These are phyloP conservation scores for Paratilapia polleni DNA, from an alignment of 2,113 vertebrate species.

Conservation along the genomic window DNA sequence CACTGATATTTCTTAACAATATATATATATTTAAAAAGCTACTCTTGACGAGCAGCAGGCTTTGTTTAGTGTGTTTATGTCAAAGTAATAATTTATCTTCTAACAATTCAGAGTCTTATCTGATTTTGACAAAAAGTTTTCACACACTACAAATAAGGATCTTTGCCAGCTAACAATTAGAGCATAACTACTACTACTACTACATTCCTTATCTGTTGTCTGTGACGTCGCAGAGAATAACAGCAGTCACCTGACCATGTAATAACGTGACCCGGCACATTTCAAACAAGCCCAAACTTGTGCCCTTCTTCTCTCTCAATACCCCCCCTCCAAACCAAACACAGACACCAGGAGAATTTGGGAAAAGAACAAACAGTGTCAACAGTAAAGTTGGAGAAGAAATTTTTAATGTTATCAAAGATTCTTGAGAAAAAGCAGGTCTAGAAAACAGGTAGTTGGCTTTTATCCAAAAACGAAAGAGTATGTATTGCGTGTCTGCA, in stretches of 20 bases:
- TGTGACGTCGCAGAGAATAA: neutral
- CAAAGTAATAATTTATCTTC: neutral
- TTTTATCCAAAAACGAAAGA: neutral
- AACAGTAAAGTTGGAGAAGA: neutral
- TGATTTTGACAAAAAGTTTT: constrained; percentile 5
- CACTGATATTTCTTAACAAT: neutral
- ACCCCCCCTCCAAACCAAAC: neutral
- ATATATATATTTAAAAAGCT: neutral
- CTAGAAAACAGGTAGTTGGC: neutral
- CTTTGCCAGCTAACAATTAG: neutral
- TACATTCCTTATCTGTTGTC: neutral
- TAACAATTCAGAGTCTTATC: neutral
- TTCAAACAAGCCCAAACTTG: constrained; percentile 48
- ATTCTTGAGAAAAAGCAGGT: neutral
- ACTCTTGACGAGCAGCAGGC: neutral
- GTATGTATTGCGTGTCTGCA: neutral
- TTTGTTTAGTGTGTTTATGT: neutral
- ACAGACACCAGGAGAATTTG: neutral
- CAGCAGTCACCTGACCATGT: neutral
- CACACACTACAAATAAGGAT: neutral
- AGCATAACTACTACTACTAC: neutral
- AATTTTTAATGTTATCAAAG: neutral
- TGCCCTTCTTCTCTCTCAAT: neutral
- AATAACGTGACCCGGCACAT: constrained; percentile 18
- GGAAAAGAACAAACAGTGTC: neutral